Base-by-base conservation (phyloP, 2,797 vertebrate genomes). In the Urocyon cinereoargenteus region DNA sequence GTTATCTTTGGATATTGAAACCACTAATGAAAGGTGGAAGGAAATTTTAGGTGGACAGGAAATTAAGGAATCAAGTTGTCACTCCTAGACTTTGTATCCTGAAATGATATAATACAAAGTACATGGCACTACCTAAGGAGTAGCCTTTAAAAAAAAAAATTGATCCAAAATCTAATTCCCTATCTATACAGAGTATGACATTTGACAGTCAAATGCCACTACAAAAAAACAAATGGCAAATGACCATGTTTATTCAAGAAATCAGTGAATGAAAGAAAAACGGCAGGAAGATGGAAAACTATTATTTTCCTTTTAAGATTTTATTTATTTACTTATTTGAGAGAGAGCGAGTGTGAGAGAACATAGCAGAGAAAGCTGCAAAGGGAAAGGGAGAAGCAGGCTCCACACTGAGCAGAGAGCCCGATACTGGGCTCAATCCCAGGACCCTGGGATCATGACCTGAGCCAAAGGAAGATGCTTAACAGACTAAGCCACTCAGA, bases 201-300 rank as follows among this genome's bases (percentile, higher is more conserved):
- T 21, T 64, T 34, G 40, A 83, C 34, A 88, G 77, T 94, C 70
- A 92, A 92, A 96, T 22, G 78, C 49, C 36, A 91, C 34, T 22
- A 78, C 21, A 78, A 88, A 91, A 45, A 62, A 88, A 18, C 28
- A 84, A 92, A 18, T 6, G 24, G 49, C 36, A 78, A 73, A 91
- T 70, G 34, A 77, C 22, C 12, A 40, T n/a, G 16, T 84, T 91
- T 90, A 81, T 75, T 87, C 36, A 92, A 64, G 15, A 94, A 85
- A 75, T 22, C 34, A 64, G 6, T 3, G 2, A 19, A 61, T 36
- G 12, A 72, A 86, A 89, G 34, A 92, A 96, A 86, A 94, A n/a
- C 0, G 6, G 15, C 22, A 91, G 15, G 11, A 78, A 6, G 49
- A 83, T 73, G 22, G 78, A 85, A 26, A 12, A 84, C 36, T n/a